Base-by-base conservation (phyloP, 2,113 vertebrate species). In the Strix uralensis region DNA sequence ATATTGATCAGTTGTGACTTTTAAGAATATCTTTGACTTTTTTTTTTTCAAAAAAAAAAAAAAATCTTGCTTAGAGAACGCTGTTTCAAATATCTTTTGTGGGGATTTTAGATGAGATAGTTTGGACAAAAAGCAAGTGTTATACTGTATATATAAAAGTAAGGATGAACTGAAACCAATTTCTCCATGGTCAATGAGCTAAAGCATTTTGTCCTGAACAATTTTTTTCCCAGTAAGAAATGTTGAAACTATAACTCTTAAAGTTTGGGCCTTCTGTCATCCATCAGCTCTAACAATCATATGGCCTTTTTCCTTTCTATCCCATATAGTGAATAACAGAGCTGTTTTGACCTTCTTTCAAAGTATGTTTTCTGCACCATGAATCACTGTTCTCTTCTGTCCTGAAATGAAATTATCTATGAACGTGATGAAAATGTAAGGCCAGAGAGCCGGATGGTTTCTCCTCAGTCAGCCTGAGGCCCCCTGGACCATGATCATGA, bases 401-500 rank as follows among this genome's bases (percentile, higher is more conserved):
- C 74, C 49, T 58, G 55, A 58, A 63, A 70, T 70, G 44, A 58
- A 81, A 81, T 92, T 51, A 11, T 27, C 38, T 65, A 63, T 63
- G 88, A 84, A 22, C 9, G 29, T 6, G 44, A 42, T 44, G 51
- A 49, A 70, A 59, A 52, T 0, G 10, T n/a, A 32, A 70, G 57
- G 44, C 51, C 15, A 17, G 47, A 11, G 32, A 58, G 29, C 38
- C 1, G 2, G 23, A 3, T 15, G 38, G 34, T 13, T 55, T 46
- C 70, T 52, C 5, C 58, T 19, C 29, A 9, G 8, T 7, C 42
- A 16, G n/a, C 58, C 21, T 11, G 34, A 16, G 5, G 5, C 5
- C 32, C 11, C 11, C 1, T 4, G 9, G 11, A 46, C n/a, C 22
- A 15, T 4, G 4, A 26, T 11, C 21, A 13, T 5, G 15, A 26